phyloP scores from a whole-genome alignment of 2,888 invertebrate genomes.

The Archips xylosteana region DNA sequence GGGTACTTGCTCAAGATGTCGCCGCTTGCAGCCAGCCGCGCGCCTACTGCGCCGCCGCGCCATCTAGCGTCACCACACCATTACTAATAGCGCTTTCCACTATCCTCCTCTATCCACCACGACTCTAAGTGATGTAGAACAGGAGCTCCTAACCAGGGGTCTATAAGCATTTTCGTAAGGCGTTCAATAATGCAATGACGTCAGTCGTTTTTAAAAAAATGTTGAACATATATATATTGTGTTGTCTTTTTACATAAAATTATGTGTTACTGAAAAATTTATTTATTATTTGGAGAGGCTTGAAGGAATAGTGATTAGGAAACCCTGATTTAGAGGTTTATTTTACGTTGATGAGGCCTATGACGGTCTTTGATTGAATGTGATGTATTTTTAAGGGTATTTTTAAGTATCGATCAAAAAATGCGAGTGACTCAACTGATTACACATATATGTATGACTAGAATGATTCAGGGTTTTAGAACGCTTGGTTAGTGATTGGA shows the following conservation, averaged over 20 bases:
- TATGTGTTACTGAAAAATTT: too few relatives aligned
- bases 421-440: not conserved
- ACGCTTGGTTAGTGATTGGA: not conserved
- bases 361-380: not conserved
- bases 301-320: too few relatives aligned
- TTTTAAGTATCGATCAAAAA: not conserved
- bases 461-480: constrained; percentile 12
- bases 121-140: constrained; percentile 50
- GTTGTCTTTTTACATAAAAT: too few relatives aligned
- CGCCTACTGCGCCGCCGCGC: constrained; percentile 66
- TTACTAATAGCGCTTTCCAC: constrained; percentile 66
- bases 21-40: constrained; percentile 72
- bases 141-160: too few relatives aligned
- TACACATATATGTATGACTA: not conserved
- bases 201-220: too few relatives aligned
- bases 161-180: too few relatives aligned
- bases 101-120: constrained; percentile 63
- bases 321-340: not conserved
- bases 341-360: not conserved
- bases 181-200: too few relatives aligned
- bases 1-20: constrained; percentile 77
- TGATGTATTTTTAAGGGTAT: not conserved
- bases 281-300: too few relatives aligned
- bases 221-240: too few relatives aligned
- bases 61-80: constrained; percentile 57